Evolutionary conservation across 1,140 invertebrate genomes (phyloP).

Genomic region (Aricia agestis): DNA sequence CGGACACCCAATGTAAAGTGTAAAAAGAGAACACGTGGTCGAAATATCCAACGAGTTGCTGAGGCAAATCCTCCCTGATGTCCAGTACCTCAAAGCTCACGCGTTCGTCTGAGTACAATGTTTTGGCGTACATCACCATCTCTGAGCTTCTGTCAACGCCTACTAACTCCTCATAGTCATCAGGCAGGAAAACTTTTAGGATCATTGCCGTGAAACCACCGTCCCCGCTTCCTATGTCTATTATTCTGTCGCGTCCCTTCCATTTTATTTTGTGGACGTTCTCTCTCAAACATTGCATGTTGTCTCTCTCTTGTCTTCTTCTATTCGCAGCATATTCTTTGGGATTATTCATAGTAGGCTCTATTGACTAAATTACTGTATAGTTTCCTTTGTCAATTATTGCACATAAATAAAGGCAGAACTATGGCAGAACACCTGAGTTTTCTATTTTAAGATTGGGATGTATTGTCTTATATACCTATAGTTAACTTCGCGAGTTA

Average conservation of each 20-base stretch:
- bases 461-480: no score
- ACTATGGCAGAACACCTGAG: no score
- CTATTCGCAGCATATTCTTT: background rate
- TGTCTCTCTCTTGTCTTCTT: background rate
- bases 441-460: no score
- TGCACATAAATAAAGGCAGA: no score
- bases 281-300: background rate
- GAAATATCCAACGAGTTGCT: background rate
- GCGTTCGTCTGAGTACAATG: background rate
- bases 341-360: background rate
- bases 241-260: background rate
- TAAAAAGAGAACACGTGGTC: conserved; percentile 15
- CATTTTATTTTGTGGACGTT: conserved; percentile 1
- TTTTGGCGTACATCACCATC: background rate
- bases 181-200: background rate
- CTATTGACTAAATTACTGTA: background rate
- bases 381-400: background rate
- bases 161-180: background rate
- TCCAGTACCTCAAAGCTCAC: conserved; percentile 2
- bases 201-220: background rate
- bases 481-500: no score
- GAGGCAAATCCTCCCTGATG: background rate
- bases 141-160: background rate
- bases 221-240: conserved; percentile 1
- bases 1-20: background rate